A percentile compares a stretch with the other conserved stretches of the same genome.
phyloP scores from a whole-genome alignment of 1,140 invertebrate species.

The Trichoplusia ni region DNA sequence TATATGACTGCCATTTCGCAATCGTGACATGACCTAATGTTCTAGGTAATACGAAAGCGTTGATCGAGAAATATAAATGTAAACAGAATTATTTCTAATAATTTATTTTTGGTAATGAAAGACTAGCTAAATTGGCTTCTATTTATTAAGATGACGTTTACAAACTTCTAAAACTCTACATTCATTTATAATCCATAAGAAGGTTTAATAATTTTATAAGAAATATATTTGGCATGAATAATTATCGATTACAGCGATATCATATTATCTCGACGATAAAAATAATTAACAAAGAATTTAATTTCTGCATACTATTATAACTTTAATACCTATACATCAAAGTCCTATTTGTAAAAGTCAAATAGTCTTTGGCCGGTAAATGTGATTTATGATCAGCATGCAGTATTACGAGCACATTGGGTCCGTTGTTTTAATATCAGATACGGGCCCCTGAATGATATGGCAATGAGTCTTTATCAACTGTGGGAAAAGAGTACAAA shows the following conservation, averaged over 20 bases:
- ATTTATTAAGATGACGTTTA: no score
- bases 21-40: neutral
- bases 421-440: slow-evolving; percentile 21
- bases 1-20: slow-evolving; percentile 3
- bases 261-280: no score
- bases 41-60: neutral
- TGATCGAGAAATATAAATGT: neutral
- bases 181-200: no score
- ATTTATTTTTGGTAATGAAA: no score
- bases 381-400: slow-evolving; percentile 13
- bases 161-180: no score
- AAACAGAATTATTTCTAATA: neutral
- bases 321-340: neutral
- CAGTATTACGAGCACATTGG: slow-evolving; percentile 4
- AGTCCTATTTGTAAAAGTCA: neutral
- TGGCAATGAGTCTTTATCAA: slow-evolving; percentile 21
- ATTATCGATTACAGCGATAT: slow-evolving; percentile 10
- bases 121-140: no score
- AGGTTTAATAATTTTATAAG: no score
- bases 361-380: neutral
- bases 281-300: neutral
- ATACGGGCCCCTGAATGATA: neutral
- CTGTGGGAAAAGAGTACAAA: slow-evolving; percentile 17
- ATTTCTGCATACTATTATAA: neutral
- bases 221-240: neutral